Evolutionary conservation across 2,797 vertebrate species (phyloP), one percentile per base, ranked within the genome.

Genomic region (Lepilemur septentrionalis): DNA sequence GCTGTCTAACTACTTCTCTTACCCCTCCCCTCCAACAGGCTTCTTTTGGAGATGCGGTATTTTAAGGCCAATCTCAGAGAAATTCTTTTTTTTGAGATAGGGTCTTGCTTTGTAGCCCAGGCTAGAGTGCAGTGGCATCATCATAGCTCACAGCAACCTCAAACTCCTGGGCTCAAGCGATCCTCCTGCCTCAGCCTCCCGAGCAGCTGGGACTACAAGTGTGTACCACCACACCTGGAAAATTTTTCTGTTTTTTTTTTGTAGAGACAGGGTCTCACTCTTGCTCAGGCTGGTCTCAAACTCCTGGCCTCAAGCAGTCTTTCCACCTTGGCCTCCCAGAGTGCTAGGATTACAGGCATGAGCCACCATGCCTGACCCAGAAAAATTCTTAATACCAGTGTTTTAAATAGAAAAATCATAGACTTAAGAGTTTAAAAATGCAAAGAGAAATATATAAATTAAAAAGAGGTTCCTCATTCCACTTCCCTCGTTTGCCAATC

Each of bases 11-110:
- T 9, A 1, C 2, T 7, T 41, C 5, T 57, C 13, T 3, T 0
- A 23, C 41, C 12, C 59, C 28, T 0, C 4, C 23, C 32, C 61
- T 65, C 4, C 0, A 23, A 35, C 13, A 72, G 41, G 15, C n/a
- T 73, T 55, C 93, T 61, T 59, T 32, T n/a, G 75, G 1, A 3
- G 23, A 20, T 78, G 63, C 57, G 75, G 15, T 89, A 38, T 72
- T 91, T 41, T 75, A 96, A 89, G 41, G 48, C 28, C 43, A 75
- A 52, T 73, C n/a, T 91, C 38, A 70, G 50, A 93, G 30, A 75
- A 69, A 69, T 48, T 73, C 55, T 30, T 63, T 52, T 57, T 57
- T 57, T 57, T 57, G 55, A 63, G 61, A n/a, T 3, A 65, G 63
- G 7, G 63, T 65, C 15, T 65, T n/a, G 3, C 63, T n/a, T 15